These are phyloP conservation scores for Patella ulyssiponensis DNA, from an alignment of 2,888 invertebrate genomes.

Conservation along the genomic window DNA sequence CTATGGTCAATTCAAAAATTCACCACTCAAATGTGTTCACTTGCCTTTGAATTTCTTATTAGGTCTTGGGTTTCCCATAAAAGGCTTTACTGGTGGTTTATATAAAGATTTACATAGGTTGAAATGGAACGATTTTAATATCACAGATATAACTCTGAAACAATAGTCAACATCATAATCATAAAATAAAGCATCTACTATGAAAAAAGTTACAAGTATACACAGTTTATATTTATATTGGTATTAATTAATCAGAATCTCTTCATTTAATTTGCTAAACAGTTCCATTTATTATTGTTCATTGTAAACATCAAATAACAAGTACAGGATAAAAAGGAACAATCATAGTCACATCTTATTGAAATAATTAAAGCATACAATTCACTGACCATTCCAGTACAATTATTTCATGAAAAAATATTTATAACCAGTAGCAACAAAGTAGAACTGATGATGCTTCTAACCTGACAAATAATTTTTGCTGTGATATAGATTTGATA, in stretches of 20 bases:
- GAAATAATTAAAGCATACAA: no score
- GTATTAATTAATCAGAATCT: no score
- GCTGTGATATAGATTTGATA: constrained; percentile 80
- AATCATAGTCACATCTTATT: no score
- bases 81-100: not conserved
- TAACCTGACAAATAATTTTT: constrained; percentile 83
- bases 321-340: no score
- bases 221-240: not conserved
- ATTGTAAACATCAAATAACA: no score
- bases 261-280: no score
- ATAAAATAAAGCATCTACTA: not conserved
- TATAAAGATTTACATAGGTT: constrained; percentile 76
- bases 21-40: no score
- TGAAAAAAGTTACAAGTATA: not conserved
- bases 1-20: no score
- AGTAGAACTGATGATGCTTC: constrained; percentile 8
- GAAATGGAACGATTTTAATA: constrained; percentile 93
- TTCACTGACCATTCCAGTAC: no score
- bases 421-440: no score
- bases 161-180: constrained; percentile 4
- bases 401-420: no score
- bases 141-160: constrained; percentile 75
- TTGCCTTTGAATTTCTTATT: constrained; percentile 17
- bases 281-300: no score
- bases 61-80: constrained; percentile 17